These are phyloP conservation scores for Anaspis maculata DNA, from an alignment of 2,888 invertebrate species.

Conservation along the genomic window DNA sequence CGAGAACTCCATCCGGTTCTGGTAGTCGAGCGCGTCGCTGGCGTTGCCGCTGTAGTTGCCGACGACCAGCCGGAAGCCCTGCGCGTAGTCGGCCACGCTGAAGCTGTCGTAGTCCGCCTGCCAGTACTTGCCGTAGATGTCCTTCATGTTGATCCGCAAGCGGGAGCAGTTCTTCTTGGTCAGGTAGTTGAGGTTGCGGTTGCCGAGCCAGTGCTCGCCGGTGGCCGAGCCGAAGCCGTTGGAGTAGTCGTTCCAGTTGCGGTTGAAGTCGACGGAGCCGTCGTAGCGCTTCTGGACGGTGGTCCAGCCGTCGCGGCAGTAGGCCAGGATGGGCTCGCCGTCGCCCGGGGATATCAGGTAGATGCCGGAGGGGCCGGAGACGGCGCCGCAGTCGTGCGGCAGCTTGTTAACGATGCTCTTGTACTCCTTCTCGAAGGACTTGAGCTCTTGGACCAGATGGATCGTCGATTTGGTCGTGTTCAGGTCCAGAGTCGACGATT, in stretches of 20 bases:
- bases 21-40: conserved; percentile 82
- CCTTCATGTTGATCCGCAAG: conserved; percentile 73
- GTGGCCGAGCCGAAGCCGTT: conserved; percentile 65
- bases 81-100: conserved; percentile 55
- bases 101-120: conserved; percentile 72
- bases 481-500: conserved; percentile 35
- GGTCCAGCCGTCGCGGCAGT: conserved; percentile 72
- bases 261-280: conserved; percentile 80
- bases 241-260: conserved; percentile 75
- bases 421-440: conserved; percentile 70
- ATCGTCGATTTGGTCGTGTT: conserved; percentile 43
- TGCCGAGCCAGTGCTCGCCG: conserved; percentile 84
- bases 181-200: conserved; percentile 70
- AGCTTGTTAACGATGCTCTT: conserved; percentile 69
- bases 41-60: conserved; percentile 77
- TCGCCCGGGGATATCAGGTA: conserved; percentile 70
- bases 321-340: conserved; percentile 61
- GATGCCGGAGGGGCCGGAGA: conserved; percentile 54
- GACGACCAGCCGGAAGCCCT: conserved; percentile 67
- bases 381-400: conserved; percentile 67
- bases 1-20: conserved; percentile 86
- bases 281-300: conserved; percentile 74
- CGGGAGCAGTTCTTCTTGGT: conserved; percentile 70
- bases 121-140: conserved; percentile 75
- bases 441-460: conserved; percentile 59